Evolutionary conservation across 53 echinoderm and acorn worm species (phyloP).

Genomic region (Crossaster papposus): DNA sequence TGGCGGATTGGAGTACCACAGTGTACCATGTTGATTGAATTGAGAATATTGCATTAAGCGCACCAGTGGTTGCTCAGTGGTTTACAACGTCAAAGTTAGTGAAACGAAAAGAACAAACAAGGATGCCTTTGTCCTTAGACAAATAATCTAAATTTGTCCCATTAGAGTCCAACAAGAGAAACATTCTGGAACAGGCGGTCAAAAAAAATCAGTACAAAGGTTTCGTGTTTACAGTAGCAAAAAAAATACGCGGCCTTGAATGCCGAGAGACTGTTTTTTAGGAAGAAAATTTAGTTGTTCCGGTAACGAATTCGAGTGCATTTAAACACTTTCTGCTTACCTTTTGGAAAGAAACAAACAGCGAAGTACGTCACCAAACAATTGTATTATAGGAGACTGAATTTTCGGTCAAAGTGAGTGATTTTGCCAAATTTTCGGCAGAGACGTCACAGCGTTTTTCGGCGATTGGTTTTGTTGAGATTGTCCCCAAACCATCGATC

Average conservation of each 20-base stretch:
- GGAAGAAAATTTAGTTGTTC: not conserved
- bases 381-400: not conserved
- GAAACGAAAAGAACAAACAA: constrained; percentile 1
- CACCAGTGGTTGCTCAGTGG: not conserved
- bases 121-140: not conserved
- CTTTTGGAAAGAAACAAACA: not conserved
- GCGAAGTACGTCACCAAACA: not conserved
- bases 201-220: not conserved
- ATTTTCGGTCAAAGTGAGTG: not conserved
- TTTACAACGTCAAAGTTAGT: not conserved
- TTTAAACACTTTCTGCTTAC: not conserved
- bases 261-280: not conserved
- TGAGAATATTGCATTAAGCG: not conserved
- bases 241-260: not conserved
- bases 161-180: not conserved
- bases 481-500: not conserved
- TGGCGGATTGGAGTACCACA: not conserved
- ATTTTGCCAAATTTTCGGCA: not conserved
- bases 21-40: not conserved
- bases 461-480: not conserved
- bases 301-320: not conserved
- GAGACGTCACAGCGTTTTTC: not conserved
- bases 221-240: not conserved
- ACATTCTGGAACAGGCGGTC: not conserved
- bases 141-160: not conserved